Conservation (phyloP, 2,797 vertebrate species). For the Falco novaeseelandiae region DNA sequence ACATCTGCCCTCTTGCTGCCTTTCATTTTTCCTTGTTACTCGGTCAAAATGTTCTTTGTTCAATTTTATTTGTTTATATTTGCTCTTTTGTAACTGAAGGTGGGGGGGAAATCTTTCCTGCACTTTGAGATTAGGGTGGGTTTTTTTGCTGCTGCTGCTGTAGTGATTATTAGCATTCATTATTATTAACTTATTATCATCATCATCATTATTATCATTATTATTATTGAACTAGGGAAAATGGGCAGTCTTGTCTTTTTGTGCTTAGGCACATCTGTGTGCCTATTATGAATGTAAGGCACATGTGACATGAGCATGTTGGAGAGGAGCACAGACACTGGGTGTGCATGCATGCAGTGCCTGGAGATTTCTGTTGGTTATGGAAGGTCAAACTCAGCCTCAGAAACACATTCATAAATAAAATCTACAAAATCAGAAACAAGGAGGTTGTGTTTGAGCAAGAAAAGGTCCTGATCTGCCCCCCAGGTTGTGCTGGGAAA, state of each 20-base stretch:
- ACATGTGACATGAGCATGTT: fast-evolving
- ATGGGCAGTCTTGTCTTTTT: not conserved
- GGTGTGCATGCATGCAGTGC: no score
- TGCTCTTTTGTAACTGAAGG: not conserved
- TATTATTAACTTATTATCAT: no score
- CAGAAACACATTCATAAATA: not conserved
- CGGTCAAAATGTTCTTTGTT: not conserved
- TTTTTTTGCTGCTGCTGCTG: not conserved
- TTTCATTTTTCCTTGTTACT: not conserved
- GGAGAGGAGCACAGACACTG: not conserved
- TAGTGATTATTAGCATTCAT: no score
- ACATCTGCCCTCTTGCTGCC: not conserved
- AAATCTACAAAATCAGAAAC: not conserved
- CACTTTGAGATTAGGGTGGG: fast-evolving
- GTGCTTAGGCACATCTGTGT: not conserved
- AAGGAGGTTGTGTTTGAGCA: not conserved
- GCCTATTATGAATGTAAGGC: not conserved
- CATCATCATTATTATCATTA: no score
- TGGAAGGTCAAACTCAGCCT: not conserved
- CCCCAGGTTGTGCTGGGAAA: not conserved
- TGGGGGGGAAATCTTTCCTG: not conserved
- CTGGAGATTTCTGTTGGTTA: not conserved
- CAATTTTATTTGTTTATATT: not conserved
- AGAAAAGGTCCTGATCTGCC: not conserved
- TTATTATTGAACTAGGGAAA: not conserved